Evolutionary conservation across 1,140 invertebrate species (phyloP).

Genomic region (Drosophila melanogaster): Release_6_plus_ISO1_MT NT_033777.3:27870501-27871000

Average conservation of each 20-base stretch:
- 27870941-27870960: not conserved
- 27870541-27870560: conserved; percentile 7
- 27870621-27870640: conserved; percentile 49
- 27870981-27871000: conserved; percentile 14
- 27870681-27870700: conserved; percentile 1
- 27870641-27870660: conserved; percentile 50
- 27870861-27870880: conserved; percentile 80
- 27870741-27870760: conserved; percentile 67
- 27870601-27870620: conserved; percentile 72
- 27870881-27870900: conserved; percentile 48
- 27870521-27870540: conserved; percentile 14
- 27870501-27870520: not conserved
- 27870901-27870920: conserved; percentile 56
- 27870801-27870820: not conserved
- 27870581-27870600: conserved; percentile 29
- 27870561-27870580: conserved; percentile 10
- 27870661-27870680: conserved; percentile 23
- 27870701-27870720: conserved; percentile 65
- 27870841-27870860: conserved; percentile 59
- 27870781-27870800: conserved; percentile 49
- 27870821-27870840: conserved; percentile 49
- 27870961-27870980: conserved; percentile 14
- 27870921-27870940: conserved; percentile 60
- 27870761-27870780: conserved; percentile 70
- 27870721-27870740: conserved; percentile 65